phyloP scores from a whole-genome alignment of 2,113 vertebrate species.

The Neogobius melanostomus region DNA sequence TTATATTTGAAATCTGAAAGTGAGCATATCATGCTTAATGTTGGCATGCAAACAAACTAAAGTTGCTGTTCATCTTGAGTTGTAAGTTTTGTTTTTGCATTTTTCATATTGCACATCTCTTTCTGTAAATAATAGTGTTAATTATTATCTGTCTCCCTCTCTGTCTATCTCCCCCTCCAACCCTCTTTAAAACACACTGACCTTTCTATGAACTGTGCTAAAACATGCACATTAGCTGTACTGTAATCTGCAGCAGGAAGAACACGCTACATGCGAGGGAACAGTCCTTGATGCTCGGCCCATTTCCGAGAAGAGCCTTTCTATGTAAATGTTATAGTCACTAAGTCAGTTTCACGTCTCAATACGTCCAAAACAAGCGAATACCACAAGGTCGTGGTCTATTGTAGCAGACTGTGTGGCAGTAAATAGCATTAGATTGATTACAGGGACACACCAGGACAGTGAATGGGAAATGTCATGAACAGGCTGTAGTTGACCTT shows the following conservation, averaged over 20 bases:
- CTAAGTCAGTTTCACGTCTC: background rate
- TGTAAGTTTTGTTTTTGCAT: too few species aligned
- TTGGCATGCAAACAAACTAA: too few species aligned
- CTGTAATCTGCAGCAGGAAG: conserved; percentile 4
- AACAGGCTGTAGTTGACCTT: too few species aligned
- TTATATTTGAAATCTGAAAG: too few species aligned
- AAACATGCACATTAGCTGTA: conserved; percentile 3
- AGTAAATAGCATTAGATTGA: background rate
- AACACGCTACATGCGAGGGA: background rate
- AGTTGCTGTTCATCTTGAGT: too few species aligned
- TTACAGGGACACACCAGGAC: too few species aligned
- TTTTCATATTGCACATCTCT: too few species aligned
- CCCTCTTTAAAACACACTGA: background rate
- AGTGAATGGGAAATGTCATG: too few species aligned
- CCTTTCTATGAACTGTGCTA: background rate
- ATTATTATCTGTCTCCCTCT: background rate
- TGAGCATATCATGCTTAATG: too few species aligned
- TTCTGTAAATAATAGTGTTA: too few species aligned
- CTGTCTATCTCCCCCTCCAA: background rate
- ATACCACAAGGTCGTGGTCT: background rate
- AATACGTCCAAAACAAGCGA: background rate
- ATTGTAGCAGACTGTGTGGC: background rate
- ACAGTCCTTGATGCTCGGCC: background rate
- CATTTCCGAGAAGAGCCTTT: background rate
- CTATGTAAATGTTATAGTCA: background rate